Conservation (phyloP, 2,888 invertebrate genomes). For the Scaeva pyrastri region DNA sequence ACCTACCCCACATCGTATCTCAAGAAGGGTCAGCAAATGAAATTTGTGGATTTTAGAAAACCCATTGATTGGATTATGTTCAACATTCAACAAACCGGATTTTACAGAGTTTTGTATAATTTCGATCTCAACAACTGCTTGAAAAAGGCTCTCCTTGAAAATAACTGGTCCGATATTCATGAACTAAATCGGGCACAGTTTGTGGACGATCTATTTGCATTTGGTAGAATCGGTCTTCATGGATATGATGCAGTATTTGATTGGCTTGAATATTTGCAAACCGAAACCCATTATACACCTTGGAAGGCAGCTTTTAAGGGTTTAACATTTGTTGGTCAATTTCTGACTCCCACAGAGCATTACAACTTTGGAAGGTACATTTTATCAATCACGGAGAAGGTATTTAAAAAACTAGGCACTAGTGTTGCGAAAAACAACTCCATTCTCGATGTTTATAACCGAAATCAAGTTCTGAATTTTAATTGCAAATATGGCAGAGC, state of each 20-base stretch:
- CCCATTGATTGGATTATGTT: slow-evolving; percentile 80
- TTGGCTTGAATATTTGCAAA: slow-evolving; percentile 88
- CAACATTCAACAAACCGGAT: slow-evolving; percentile 81
- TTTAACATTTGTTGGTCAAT: slow-evolving; percentile 82
- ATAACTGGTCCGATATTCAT: slow-evolving; percentile 77
- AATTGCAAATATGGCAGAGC: slow-evolving; percentile 87
- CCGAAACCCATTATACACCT: slow-evolving; percentile 90
- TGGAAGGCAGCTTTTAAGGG: slow-evolving; percentile 89
- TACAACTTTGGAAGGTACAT: slow-evolving; percentile 83
- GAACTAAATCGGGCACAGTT: slow-evolving; percentile 89
- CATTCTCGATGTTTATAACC: slow-evolving; percentile 86
- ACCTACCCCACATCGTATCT: slow-evolving; percentile 78
- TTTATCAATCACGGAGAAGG: slow-evolving; percentile 83
- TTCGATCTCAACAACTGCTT: slow-evolving; percentile 85
- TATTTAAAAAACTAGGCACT: slow-evolving; percentile 85
- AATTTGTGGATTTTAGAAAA: slow-evolving; percentile 47
- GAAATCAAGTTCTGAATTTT: slow-evolving; percentile 86
- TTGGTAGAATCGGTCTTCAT: slow-evolving; percentile 86
- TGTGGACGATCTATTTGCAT: slow-evolving; percentile 89
- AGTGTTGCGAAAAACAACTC: slow-evolving; percentile 82
- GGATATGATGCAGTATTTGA: slow-evolving; percentile 85
- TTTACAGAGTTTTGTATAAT: slow-evolving; percentile 89
- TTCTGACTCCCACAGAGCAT: slow-evolving; percentile 79
- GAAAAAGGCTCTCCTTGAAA: slow-evolving; percentile 72
- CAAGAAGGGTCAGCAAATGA: slow-evolving; percentile 57